Base-by-base conservation (phyloP, 2,113 vertebrate species). In the Cariama cristata region DNA sequence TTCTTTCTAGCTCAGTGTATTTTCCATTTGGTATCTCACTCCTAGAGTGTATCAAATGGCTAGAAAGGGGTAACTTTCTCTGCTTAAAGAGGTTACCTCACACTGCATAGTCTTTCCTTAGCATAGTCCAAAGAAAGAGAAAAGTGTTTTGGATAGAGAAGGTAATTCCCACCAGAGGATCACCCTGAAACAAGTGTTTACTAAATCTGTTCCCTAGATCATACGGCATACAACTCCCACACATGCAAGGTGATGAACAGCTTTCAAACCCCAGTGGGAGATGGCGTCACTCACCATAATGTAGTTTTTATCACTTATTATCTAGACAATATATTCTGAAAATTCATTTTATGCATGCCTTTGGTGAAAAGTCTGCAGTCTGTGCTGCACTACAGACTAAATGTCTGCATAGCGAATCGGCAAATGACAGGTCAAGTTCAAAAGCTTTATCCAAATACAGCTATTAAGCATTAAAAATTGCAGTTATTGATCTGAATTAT, bases 401-500 rank as follows among this genome's bases (percentile, higher is more conserved):
- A 33, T 32, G 49, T 66, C 75, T 88, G 63, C 14, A 50, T 27
- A 80, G 22, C 3, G 3, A 80, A 55, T 45, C 75, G 84, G 32
- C 2, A 1, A 83, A 77, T 55, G 17, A 80, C 4, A 85, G 56
- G 69, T 73, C 68, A 83, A 49, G 20, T 81, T 89, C 68, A 92
- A 89, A 96, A 84, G 59, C 33, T 91, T 79, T 72, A 67, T 47
- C 47, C 59, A 95, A 50, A 81, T 44, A 55, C 26, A 87, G 32
- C 60, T 59, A 87, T 38, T 77, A 89, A 84, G 55, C 47, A 64
- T 71, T 83, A 67, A 81, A 91, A 91, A 50, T 21, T 55, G 9
- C 33, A 74, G n/a, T n/a, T 89, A 94, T 77, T 69, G 63, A 91
- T 80, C 38, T 69, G 67, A 86, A 92, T 72, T 88, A 66, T 69